Evolutionary conservation across 2,888 invertebrate genomes (phyloP), one percentile per base, ranked within the genome.

Genomic region (Nematopogon swammerdamellus): DNA sequence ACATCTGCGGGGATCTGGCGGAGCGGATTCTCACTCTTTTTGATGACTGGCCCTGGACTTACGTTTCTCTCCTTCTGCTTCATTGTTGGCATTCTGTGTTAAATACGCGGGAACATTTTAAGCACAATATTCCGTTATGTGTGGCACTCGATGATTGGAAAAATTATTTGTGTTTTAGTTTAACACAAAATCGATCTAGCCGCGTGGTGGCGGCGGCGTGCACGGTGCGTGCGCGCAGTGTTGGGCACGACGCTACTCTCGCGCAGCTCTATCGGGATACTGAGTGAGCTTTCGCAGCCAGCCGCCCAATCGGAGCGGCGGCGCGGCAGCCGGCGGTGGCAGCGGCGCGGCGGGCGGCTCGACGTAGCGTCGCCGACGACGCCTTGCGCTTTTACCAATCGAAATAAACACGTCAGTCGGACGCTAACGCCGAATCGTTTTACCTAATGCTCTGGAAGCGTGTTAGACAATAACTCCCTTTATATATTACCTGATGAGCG

Each of bases 1-100:
- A 81, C 80, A 60, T 79, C 80, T 5, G 71, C 64, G 0, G 80
- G 79, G 43, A 80, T 60, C 52, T 67, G 81, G 57, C 80, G 80
- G 43, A 82, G 62, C 8, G 62, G 58, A 59, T 77, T 68, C 58
- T 83, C 68, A 63, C 73, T 66, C 56, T 67, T 61, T 55, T 67
- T 62, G 55, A 67, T 45, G 18, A 43, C 46, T 49, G 55, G 50
- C 48, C 67, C 67, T 19, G 59, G 70, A 63, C 80, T 79, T 46
- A 65, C 65, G 46, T 65, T 53, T 50, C 63, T 64, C 45, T 80
- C 71, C 58, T 74, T 76, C 53, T 70, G 65, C 45, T 67, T 71
- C 68, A 64, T 65, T 63, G 53, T 54, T 53, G 53, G 49, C 54
- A 36, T 46, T 45, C 25, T 25, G 25, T 10, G 10, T n/a, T n/a